Conservation (phyloP, 2,888 invertebrate species). For the Hypomecis atomaria region DNA sequence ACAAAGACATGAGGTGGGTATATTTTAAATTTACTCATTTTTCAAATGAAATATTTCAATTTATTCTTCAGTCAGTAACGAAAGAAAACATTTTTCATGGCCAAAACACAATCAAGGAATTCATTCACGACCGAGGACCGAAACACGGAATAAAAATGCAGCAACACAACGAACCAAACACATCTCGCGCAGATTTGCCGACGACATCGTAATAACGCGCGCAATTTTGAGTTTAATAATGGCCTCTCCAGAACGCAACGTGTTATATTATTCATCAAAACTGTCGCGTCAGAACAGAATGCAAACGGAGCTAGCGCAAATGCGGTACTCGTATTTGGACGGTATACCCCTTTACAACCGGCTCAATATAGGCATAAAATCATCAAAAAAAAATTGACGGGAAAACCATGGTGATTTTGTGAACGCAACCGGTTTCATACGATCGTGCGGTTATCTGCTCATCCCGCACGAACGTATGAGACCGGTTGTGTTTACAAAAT, state of each 20-base stretch:
- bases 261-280: conserved; percentile 29
- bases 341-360: too few relatives aligned
- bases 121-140: conserved; percentile 6
- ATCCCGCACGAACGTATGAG: too few relatives aligned
- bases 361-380: too few relatives aligned
- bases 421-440: too few relatives aligned
- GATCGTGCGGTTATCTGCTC: too few relatives aligned
- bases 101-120: conserved; percentile 1
- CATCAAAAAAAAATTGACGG: too few relatives aligned
- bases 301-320: conserved; percentile 7
- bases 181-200: conserved; percentile 18
- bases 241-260: conserved; percentile 19
- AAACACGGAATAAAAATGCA: conserved; percentile 14
- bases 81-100: neutral
- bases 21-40: too few relatives aligned
- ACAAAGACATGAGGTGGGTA: too few relatives aligned
- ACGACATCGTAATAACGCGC: conserved; percentile 20
- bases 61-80: neutral
- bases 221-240: conserved; percentile 30
- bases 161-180: conserved; percentile 13
- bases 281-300: conserved; percentile 14
- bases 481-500: too few relatives aligned
- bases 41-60: too few relatives aligned
- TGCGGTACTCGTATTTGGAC: conserved; percentile 3
- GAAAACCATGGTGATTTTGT: too few relatives aligned